Evolutionary conservation across 1,140 invertebrate species (phyloP), one percentile per base, ranked within the genome.

Genomic region (Papilio helenus): DNA sequence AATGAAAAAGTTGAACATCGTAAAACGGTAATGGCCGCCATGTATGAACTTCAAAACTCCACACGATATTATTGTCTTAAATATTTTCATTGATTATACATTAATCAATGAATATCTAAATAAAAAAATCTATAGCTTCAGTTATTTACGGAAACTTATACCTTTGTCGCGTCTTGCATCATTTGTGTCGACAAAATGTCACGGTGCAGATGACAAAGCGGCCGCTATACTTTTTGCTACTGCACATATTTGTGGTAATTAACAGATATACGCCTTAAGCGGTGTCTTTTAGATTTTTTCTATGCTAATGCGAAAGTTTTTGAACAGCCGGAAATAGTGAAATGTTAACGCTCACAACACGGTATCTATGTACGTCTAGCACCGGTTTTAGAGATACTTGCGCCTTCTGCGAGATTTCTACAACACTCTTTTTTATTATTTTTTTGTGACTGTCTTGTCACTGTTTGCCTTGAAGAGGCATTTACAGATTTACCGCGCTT

Each of bases 201-300:
- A 44, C 14, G 42, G 3, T 8, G 1, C 42, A 74, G 26, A 14
- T 12, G 3, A 29, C 26, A 68, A 68, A 68, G 61, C 61, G 72
- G 0, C 72, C 72, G 72, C 72, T 49, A 44, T 10, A 18, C n/a
- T 74, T 74, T 74, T 74, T 74, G 39, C 20, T 46, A 73, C 20
- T 1, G 9, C 42, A 74, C 44, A 74, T 74, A 74, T 74, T 74
- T 74, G 72, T 74, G 72, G 72, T 74, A 74, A 74, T 74, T 74
- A 74, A 74, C 72, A 74, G 72, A 74, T 23, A 51, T 74, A 74
- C 72, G 39, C 72, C 72, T 74, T 44, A 51, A 74, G 72, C 72
- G 72, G 72, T 74, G 20, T 49, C 72, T 74, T 44, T 74, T 20
- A 23, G 1, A 26, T 42, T n/a, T 74, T 74, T 72, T 72, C 34